Evolutionary conservation across 2,888 invertebrate species (phyloP), one percentile per base, ranked within the genome.

Genomic region (Callosobruchus maculatus): DNA sequence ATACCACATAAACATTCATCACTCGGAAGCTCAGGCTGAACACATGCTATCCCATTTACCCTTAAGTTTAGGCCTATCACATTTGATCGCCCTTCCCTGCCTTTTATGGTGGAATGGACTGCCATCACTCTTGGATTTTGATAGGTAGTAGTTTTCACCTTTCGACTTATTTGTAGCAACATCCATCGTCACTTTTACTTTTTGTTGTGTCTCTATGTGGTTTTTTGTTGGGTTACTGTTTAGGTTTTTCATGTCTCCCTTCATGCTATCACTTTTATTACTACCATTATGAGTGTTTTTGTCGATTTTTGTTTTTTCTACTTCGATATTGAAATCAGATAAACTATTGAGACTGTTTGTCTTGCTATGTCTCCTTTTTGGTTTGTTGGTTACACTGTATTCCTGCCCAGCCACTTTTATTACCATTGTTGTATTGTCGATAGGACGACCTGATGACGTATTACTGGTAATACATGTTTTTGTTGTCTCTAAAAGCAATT

Each of bases 321-420:
- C 78, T 82, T 84, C 82, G 78, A 85, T 74, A 80, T 78, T 71
- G 72, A 87, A 84, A 82, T 87, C 87, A 9, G 86, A 82, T 77
- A 87, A 81, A 77, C 86, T 87, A 75, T 86, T 85, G 78, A 87
- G 81, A 81, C 87, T 87, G 73, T 84, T 86, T 77, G 86, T 86
- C 81, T 87, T 87, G 77, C 83, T 83, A 73, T 84, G 84, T 70
- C 80, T 80, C 70, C 80, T 80, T 78, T 84, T 86, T 70, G 84
- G 84, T 70, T 83, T 83, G 76, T 87, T 87, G 71, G 86, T 87
- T 70, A 87, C 87, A 75, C 84, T 84, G 80, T 87, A 87, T 80
- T 86, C 86, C 74, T 86, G 85, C 31, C 87, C 87, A n/a, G 86
- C 87, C 68, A 87, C 87, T 79, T 86, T 87, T 73, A 87, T 87